Conservation (phyloP, 2,888 invertebrate species). For the Endotricha flammealis region DNA sequence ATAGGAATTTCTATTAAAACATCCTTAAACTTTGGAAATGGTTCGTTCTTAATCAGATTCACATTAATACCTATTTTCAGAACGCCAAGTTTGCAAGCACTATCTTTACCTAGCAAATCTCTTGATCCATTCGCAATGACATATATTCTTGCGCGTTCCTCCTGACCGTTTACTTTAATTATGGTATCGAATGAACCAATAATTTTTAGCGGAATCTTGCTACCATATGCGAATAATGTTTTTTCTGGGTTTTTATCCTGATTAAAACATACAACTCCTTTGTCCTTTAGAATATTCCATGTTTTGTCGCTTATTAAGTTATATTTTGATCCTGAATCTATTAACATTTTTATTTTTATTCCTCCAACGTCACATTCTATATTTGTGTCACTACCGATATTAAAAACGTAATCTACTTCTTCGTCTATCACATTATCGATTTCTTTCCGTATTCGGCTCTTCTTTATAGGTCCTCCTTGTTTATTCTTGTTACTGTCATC, state of each 20-base stretch:
- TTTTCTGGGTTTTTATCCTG: no score
- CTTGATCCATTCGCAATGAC: conserved; percentile 13
- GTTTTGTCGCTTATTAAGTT: conserved; percentile 16
- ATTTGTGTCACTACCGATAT: conserved; percentile 1
- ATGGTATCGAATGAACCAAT: conserved; percentile 15
- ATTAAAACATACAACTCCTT: no score
- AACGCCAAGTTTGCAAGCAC: conserved; percentile 16
- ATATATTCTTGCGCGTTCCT: conserved; percentile 12
- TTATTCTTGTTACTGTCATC: no score
- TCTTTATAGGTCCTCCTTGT: no score
- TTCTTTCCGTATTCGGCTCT: no score
- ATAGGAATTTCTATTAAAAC: conserved; percentile 15
- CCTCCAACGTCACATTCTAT: conserved; percentile 6
- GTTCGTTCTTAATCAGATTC: conserved; percentile 27
- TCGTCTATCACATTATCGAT: no score
- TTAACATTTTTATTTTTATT: conserved; percentile 16
- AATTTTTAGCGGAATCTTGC: no score
- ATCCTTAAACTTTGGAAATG: no score
- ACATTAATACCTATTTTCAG: conserved; percentile 16
- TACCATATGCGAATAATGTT: no score
- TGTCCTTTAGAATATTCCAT: no score
- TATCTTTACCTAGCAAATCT: conserved; percentile 16
- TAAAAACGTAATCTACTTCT: conserved; percentile 6
- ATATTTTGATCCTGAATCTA: conserved; percentile 19
- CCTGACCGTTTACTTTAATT: conserved; percentile 4